These are phyloP conservation scores for Podargus strigoides DNA, from an alignment of 2,797 vertebrate species.

Conservation along the genomic window DNA sequence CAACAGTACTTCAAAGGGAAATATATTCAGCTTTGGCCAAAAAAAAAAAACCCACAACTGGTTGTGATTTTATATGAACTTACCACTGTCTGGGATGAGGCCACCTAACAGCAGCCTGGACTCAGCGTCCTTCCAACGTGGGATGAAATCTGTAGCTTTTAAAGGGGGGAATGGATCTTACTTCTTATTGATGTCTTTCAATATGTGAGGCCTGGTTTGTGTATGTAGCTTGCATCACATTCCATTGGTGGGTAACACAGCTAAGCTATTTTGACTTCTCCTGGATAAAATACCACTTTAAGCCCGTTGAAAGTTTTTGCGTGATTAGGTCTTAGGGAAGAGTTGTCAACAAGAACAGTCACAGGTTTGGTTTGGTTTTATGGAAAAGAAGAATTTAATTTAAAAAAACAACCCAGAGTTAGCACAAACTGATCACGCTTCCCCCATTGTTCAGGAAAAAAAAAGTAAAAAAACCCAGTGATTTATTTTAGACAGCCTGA, in stretches of 20 bases:
- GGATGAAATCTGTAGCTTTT: not conserved
- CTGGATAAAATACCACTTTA: not conserved
- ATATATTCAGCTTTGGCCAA: not conserved
- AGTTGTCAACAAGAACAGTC: not conserved
- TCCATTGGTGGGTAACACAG: not conserved
- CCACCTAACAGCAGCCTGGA: conserved; percentile 31
- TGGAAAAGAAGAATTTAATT: not conserved
- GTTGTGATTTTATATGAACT: conserved; percentile 4
- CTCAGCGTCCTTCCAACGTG: not conserved
- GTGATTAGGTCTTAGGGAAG: not conserved
- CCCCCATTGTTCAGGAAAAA: not conserved
- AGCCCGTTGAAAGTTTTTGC: not conserved
- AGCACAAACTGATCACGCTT: not conserved
- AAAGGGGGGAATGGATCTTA: not conserved
- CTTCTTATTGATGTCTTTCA: not conserved
- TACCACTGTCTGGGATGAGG: not conserved
- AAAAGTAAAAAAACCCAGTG: not conserved
- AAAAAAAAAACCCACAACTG: not conserved
- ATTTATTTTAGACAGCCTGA: conserved; percentile 47
- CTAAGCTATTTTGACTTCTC: not conserved
- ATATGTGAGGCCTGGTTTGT: not conserved
- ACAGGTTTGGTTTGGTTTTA: not conserved
- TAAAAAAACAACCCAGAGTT: not conserved
- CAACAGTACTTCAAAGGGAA: not conserved
- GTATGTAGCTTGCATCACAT: not conserved